Conservation (phyloP, 92 coral and sea anemone species). For the Epizoanthus scotinus region DNA sequence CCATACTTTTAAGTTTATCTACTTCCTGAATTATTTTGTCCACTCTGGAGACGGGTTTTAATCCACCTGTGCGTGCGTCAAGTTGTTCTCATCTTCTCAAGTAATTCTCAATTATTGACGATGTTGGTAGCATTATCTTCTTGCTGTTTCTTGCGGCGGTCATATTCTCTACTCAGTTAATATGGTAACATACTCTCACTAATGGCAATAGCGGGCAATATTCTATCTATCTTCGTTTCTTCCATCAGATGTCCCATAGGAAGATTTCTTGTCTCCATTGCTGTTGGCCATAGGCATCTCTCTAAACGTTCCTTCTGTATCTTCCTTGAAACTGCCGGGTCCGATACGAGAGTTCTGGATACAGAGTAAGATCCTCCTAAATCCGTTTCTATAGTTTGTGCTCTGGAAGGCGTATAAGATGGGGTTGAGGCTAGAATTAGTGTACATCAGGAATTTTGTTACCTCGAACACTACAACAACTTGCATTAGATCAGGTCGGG, state of each 20-base stretch:
- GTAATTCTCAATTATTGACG: too few species aligned
- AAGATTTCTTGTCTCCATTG: slow-evolving; percentile 18
- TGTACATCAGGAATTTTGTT: slow-evolving; percentile 59
- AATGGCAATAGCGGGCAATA: too few species aligned
- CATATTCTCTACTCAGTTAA: too few species aligned
- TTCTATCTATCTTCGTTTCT: not conserved
- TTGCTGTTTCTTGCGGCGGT: too few species aligned
- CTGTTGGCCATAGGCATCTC: slow-evolving; percentile 10
- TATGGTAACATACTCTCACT: too few species aligned
- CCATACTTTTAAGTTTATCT: too few species aligned
- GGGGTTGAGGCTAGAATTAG: slow-evolving; percentile 70
- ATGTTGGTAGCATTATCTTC: too few species aligned
- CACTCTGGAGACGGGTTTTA: too few species aligned
- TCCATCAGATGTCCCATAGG: slow-evolving; percentile 2
- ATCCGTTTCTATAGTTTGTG: slow-evolving; percentile 67
- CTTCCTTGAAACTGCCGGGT: slow-evolving; percentile 2
- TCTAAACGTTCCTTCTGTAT: slow-evolving; percentile 27
- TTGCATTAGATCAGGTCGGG: not conserved
- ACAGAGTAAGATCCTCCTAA: slow-evolving; percentile 35
- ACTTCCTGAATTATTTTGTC: too few species aligned
- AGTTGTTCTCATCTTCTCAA: too few species aligned
- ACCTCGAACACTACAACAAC: slow-evolving; percentile 50
- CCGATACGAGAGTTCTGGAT: not conserved
- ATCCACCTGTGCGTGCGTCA: too few species aligned
- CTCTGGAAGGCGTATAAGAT: slow-evolving; percentile 77